Conservation (phyloP, 2,888 invertebrate species). For the Mongoloraphidia duomilia region DNA sequence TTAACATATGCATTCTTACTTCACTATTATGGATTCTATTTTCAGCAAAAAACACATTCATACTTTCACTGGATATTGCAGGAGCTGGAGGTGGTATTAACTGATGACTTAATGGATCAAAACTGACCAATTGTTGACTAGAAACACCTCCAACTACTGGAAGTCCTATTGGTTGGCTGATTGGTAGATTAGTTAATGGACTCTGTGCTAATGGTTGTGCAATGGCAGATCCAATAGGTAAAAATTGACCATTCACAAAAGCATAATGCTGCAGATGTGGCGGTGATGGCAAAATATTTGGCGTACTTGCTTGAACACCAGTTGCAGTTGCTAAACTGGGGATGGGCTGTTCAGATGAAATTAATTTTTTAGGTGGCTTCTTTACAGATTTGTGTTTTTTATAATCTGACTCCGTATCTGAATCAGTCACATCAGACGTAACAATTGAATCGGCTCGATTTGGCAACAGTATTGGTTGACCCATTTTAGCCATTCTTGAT, state of each 20-base stretch:
- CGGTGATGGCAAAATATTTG: background rate
- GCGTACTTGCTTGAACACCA: background rate
- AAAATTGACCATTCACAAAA: constrained; percentile 21
- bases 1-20: constrained; percentile 46
- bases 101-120: constrained; percentile 8
- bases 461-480: constrained; percentile 34
- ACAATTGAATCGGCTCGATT: constrained; percentile 21
- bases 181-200: background rate
- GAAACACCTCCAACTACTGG: background rate
- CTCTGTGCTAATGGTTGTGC: background rate
- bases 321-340: background rate
- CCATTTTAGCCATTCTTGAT: constrained; percentile 42
- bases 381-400: background rate
- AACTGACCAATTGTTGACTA: constrained; percentile 1
- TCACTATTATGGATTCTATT: constrained; percentile 49
- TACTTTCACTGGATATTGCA: constrained; percentile 25
- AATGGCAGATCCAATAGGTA: constrained; percentile 17
- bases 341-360: background rate
- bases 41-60: constrained; percentile 42
- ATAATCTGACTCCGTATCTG: constrained; percentile 28
- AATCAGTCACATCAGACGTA: constrained; percentile 26
- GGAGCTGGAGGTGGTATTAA: constrained; percentile 12
- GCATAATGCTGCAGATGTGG: constrained; percentile 4
- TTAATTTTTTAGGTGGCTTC: background rate
- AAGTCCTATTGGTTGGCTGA: too few species aligned